These are phyloP conservation scores for Gymnobelideus leadbeateri DNA, from an alignment of 2,113 vertebrate species.

Conservation along the genomic window DNA sequence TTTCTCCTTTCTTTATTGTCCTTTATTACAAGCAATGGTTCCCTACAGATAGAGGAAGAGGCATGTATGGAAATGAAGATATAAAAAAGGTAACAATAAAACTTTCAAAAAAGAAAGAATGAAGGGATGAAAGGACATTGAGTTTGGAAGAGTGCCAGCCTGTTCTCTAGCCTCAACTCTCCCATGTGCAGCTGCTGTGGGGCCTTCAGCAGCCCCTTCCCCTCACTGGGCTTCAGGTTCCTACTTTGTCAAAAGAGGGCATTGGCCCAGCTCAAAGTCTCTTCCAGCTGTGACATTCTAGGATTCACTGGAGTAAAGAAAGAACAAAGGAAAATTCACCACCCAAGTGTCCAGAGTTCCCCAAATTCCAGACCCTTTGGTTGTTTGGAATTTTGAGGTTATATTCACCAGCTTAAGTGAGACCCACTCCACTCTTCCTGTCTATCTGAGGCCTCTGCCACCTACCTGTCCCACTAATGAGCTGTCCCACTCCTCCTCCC, in stretches of 20 bases:
- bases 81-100: neutral
- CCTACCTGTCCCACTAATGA: neutral
- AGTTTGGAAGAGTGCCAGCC: too few species aligned
- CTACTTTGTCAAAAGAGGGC: neutral
- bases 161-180: neutral
- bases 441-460: neutral
- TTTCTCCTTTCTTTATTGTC: neutral
- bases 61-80: neutral
- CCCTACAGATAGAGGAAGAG: neutral
- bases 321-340: neutral
- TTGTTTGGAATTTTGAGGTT: neutral
- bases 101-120: neutral
- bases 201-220: neutral
- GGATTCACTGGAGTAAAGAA: neutral
- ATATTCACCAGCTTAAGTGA: neutral
- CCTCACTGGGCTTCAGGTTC: neutral
- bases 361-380: neutral
- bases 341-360: neutral
- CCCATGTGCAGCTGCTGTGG: neutral
- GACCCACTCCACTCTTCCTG: neutral
- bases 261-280: neutral
- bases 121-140: neutral
- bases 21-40: neutral
- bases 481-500: neutral
- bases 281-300: neutral